Conservation (phyloP, 2,888 invertebrate genomes). For the Tetrapedia diversipes region DNA sequence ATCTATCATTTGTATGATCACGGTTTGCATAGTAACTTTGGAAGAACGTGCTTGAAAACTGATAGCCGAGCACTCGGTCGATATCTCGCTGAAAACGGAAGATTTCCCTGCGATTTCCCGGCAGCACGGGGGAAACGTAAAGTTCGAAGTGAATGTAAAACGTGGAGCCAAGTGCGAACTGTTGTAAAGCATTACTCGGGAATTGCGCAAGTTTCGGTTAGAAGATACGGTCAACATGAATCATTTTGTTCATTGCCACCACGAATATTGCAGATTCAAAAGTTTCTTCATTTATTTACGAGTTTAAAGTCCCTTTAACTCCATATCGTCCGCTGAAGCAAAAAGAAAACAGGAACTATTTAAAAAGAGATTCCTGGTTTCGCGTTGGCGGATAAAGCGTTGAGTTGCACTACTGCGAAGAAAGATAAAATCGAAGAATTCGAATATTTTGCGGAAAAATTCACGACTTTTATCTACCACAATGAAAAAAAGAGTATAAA, state of each 20-base stretch:
- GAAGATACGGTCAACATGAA: constrained; percentile 40
- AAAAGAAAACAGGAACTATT: neutral
- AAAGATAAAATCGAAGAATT: no score
- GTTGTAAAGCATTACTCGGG: constrained; percentile 45
- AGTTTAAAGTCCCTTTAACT: neutral
- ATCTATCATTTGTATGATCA: constrained; percentile 5
- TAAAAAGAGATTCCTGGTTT: no score
- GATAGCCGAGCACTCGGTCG: constrained; percentile 5
- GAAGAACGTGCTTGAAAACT: neutral
- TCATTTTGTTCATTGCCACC: constrained; percentile 28
- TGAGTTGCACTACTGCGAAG: no score
- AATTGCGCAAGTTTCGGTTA: constrained; percentile 37
- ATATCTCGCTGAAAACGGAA: constrained; percentile 20
- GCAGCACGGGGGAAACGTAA: constrained; percentile 6
- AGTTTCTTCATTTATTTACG: constrained; percentile 29
- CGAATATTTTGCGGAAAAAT: no score
- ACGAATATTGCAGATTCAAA: constrained; percentile 26
- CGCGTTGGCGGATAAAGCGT: no score
- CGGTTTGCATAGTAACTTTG: constrained; percentile 10
- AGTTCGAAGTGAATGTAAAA: constrained; percentile 41
- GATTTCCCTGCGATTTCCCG: constrained; percentile 22
- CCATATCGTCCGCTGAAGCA: neutral
- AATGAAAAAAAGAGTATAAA: no score
- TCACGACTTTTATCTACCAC: no score
- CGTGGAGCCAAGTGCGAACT: constrained; percentile 36